These are phyloP conservation scores for Manis pentadactyla DNA, from an alignment of 2,797 vertebrate species.

Conservation along the genomic window DNA sequence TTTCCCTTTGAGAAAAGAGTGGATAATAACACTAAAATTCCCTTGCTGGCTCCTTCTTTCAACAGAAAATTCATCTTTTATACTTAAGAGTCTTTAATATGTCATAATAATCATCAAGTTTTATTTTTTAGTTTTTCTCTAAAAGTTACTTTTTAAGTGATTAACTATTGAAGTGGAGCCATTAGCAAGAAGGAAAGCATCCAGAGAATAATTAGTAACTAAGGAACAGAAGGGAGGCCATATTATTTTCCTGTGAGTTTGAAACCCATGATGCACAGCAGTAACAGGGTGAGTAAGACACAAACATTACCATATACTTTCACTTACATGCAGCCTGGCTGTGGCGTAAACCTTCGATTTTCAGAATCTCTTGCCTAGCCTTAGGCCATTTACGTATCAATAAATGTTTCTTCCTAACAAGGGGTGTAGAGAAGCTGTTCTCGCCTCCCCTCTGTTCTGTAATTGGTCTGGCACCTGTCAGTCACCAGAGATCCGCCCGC, in stretches of 20 bases:
- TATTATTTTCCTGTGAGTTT: background rate
- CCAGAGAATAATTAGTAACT: background rate
- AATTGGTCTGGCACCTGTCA: no score
- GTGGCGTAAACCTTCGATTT: no score
- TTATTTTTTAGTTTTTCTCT: background rate
- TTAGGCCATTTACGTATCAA: no score
- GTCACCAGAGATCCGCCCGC: no score
- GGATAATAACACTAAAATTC: background rate
- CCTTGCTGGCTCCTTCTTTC: background rate
- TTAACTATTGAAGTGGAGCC: background rate
- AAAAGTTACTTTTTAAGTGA: background rate
- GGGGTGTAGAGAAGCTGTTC: no score
- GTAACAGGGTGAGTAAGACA: background rate
- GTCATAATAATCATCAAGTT: background rate
- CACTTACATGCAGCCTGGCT: background rate
- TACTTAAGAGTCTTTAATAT: background rate
- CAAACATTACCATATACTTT: background rate
- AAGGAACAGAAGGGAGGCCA: background rate
- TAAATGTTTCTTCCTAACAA: no score
- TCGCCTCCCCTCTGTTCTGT: no score
- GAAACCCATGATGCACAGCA: background rate
- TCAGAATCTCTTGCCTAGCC: no score
- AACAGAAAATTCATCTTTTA: background rate
- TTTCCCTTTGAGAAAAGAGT: background rate
- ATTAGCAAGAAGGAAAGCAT: conserved; percentile 14